Evolutionary conservation across 2,113 vertebrate genomes (phyloP), one percentile per base, ranked within the genome.

Genomic region (Sardina pilchardus): DNA sequence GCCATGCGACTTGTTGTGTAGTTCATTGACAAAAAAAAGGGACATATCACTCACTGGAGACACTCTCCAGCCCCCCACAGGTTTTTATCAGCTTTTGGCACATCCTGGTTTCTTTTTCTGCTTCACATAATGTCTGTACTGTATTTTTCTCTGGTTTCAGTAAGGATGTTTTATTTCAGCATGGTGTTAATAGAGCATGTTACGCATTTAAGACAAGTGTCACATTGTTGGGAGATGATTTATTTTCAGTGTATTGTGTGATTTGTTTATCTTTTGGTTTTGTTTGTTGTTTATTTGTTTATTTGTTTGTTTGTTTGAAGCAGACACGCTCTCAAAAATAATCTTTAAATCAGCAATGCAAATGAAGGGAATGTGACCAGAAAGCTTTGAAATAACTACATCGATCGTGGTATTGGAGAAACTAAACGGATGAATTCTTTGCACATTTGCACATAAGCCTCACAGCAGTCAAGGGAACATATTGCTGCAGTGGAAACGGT

Each of bases 1-100:
- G 89, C 86, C 82, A 90, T 91, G 87, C 92, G 89, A 90, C 89
- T 86, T 91, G 87, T 90, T 93, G 87, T 91, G 92, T 86, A 87
- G 87, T 86, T 90, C 82, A 85, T 78, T 42, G 86, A 78, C 71
- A 36, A 78, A 92, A 93, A 44, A 90, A 91, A 93, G 91, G 92
- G 93, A 94, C 82, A 81, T 86, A 84, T 85, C 81, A 84, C 71
- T 91, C 53, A 63, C 84, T 88, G 80, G 50, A 86, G 80, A 88
- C 0, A 4, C 67, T 89, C 21, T 85, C 34, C 71, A 78, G 71
- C 14, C 26, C 34, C 26, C 30, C 30, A 30, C 71, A 17, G 50
- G 84, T 44, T 39, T 39, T 30, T 71, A 48, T 63, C 30, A 71
- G 9, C 42, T 43, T 82, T 83, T 47, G 21, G 80, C 56, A 75